Conservation (phyloP, 2,113 vertebrate species). For the Epinephelus cyanopodus region DNA sequence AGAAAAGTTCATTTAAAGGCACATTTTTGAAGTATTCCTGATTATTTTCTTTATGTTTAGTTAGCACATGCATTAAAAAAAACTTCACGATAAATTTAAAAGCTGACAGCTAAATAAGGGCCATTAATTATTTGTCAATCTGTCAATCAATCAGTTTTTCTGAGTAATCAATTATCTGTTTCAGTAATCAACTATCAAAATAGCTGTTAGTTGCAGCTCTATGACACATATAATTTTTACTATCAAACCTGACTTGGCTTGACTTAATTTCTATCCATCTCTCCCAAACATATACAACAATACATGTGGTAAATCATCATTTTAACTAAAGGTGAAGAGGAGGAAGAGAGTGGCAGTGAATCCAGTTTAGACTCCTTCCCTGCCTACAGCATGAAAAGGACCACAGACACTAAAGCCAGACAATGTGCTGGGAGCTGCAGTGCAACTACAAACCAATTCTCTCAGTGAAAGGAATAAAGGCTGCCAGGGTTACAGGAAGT, state of each 20-base stretch:
- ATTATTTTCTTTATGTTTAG: too few relatives aligned
- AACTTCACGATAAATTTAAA: too few relatives aligned
- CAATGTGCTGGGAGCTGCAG: slow-evolving; percentile 72
- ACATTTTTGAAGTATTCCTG: too few relatives aligned
- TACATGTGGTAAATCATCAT: slow-evolving; percentile 49
- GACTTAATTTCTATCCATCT: neutral
- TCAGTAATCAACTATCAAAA: too few relatives aligned
- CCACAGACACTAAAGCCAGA: slow-evolving; percentile 68
- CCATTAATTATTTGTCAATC: too few relatives aligned
- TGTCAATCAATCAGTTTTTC: too few relatives aligned
- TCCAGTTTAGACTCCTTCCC: slow-evolving; percentile 69
- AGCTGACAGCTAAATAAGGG: too few relatives aligned
- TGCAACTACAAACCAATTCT: slow-evolving; percentile 82
- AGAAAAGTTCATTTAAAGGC: too few relatives aligned
- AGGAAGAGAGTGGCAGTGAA: slow-evolving; percentile 40
- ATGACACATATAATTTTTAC: neutral
- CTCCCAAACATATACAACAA: slow-evolving; percentile 9
- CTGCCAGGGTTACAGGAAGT: slow-evolving; percentile 85
- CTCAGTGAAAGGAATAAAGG: slow-evolving; percentile 73
- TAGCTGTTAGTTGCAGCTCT: too few relatives aligned
- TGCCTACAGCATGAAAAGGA: slow-evolving; percentile 72
- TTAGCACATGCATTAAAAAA: too few relatives aligned
- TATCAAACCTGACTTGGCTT: neutral
- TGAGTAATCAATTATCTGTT: too few relatives aligned
- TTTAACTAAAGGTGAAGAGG: slow-evolving; percentile 25